Percentiles rank a stretch among this genome's conserved stretches.
These are phyloP conservation scores for Elegia similella DNA, from an alignment of 2,888 invertebrate species.

Conservation along the genomic window DNA sequence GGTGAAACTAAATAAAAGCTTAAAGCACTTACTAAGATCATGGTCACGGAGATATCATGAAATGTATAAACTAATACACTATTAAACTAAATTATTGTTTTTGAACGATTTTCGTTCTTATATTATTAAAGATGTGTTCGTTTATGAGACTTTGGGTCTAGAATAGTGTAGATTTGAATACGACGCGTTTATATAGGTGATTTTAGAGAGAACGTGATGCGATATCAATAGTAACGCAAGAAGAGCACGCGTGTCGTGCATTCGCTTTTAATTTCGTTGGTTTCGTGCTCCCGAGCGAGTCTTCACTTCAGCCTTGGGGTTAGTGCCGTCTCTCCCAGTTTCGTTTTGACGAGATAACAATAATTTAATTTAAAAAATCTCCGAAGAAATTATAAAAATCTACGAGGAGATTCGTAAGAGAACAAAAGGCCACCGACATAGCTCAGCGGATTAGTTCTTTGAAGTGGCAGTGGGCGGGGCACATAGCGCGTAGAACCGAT, in stretches of 20 bases:
- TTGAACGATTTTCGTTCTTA: conserved; percentile 9
- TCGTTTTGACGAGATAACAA: too few species aligned
- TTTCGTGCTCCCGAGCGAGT: conserved; percentile 16
- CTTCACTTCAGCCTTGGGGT: too few species aligned
- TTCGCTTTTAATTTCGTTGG: conserved; percentile 55
- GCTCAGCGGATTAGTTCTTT: too few species aligned
- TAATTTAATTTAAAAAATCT: too few species aligned
- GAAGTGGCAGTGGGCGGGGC: too few species aligned
- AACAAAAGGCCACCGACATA: too few species aligned
- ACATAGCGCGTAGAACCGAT: too few species aligned
- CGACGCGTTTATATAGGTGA: conserved; percentile 64
- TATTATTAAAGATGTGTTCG: conserved; percentile 43
- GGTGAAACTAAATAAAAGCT: too few species aligned
- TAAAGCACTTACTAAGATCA: conserved; percentile 63
- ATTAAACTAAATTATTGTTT: too few species aligned
- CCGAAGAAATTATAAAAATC: too few species aligned
- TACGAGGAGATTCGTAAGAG: too few species aligned
- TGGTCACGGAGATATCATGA: conserved; percentile 40
- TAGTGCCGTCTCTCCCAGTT: too few species aligned
- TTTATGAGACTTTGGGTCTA: conserved; percentile 54
- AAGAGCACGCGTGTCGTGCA: conserved; percentile 65
- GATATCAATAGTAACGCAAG: conserved; percentile 61
- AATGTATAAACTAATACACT: conserved; percentile 21
- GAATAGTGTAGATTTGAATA: conserved; percentile 63
- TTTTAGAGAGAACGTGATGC: conserved; percentile 65